Base-by-base conservation (phyloP, 2,888 invertebrate genomes). In the Hemithea aestivaria region DNA sequence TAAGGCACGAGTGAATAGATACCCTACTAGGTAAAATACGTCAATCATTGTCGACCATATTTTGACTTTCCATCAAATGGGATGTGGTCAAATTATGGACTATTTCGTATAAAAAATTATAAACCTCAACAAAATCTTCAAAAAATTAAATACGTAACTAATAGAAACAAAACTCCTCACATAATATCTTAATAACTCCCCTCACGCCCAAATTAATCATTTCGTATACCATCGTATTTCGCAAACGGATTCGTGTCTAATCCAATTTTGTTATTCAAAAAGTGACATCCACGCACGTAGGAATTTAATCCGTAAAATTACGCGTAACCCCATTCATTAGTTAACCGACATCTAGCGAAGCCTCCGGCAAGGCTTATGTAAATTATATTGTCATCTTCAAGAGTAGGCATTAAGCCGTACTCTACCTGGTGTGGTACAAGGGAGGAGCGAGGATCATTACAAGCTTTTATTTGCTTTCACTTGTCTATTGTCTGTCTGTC, bases 381-480 rank as follows among this genome's bases (percentile, higher is more conserved):
- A 71, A 74, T 76, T 73, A 68, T 70, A 70, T 68, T 70, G 72
- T 73, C 75, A 72, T 70, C 69, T 78, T 67, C 65, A 67, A 68
- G 73, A 68, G 70, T 66, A 65, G 62, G 72, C 64, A 66, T 72
- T 71, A 70, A 64, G 66, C 36, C 40, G 30, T 24, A 21, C 27
- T 37, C 23, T 36, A 40, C 39, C 43, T 40, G 29, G 16, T 20
- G 10, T 32, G 35, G 38, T 9, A 2, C 26, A 36, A 37, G 25
- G 7, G 6, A 22, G 7, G 3, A n/a, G 6, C 42, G 38, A 26
- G n/a, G 12, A 16, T n/a, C n/a, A n/a, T n/a, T n/a, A n/a, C n/a
- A n/a, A n/a, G n/a, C n/a, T n/a, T n/a, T n/a, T n/a, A n/a, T n/a
- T n/a, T n/a, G n/a, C n/a, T n/a, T n/a, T n/a, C n/a, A n/a, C n/a